Evolutionary conservation across 2,113 vertebrate species (phyloP).

Genomic region (Triplophysa tibetana): DNA sequence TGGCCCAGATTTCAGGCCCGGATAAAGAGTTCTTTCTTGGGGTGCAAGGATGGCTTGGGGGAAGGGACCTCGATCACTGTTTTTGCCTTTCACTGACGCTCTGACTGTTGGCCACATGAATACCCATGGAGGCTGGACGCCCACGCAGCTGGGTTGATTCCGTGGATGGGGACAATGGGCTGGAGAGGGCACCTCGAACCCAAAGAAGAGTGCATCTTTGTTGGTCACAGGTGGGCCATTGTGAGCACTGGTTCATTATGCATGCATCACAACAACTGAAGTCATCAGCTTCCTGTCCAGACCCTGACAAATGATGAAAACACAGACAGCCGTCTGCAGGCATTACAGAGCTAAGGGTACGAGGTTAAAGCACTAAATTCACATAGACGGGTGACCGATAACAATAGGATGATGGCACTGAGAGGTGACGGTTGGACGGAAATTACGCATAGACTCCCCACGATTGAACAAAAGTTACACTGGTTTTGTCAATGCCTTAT

Average conservation of each 20-base stretch:
- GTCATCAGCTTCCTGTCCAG: constrained; percentile 57
- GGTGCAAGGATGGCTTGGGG: constrained; percentile 42
- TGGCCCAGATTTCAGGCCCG: constrained; percentile 46
- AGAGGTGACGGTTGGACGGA: neutral
- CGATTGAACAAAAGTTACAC: neutral
- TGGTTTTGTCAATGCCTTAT: neutral
- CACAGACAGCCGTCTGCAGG: constrained; percentile 41
- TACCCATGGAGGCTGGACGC: constrained; percentile 50
- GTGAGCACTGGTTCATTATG: constrained; percentile 68
- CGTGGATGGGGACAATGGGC: constrained; percentile 59
- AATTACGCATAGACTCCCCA: neutral
- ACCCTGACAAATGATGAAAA: constrained; percentile 50
- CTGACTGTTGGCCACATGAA: constrained; percentile 50
- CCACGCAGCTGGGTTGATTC: constrained; percentile 64
- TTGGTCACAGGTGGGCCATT: constrained; percentile 74
- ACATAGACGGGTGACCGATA: neutral
- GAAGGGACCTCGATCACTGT: constrained; percentile 31
- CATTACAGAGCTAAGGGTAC: constrained; percentile 4
- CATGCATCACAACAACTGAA: constrained; percentile 65
- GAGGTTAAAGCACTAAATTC: constrained; percentile 35
- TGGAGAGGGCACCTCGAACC: constrained; percentile 42
- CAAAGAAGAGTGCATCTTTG: constrained; percentile 75
- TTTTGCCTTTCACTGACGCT: constrained; percentile 48
- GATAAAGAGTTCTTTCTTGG: constrained; percentile 69
- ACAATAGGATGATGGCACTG: constrained; percentile 8